phyloP scores from a whole-genome alignment of 2,888 invertebrate genomes.

The Eutolmus rufibarbis region DNA sequence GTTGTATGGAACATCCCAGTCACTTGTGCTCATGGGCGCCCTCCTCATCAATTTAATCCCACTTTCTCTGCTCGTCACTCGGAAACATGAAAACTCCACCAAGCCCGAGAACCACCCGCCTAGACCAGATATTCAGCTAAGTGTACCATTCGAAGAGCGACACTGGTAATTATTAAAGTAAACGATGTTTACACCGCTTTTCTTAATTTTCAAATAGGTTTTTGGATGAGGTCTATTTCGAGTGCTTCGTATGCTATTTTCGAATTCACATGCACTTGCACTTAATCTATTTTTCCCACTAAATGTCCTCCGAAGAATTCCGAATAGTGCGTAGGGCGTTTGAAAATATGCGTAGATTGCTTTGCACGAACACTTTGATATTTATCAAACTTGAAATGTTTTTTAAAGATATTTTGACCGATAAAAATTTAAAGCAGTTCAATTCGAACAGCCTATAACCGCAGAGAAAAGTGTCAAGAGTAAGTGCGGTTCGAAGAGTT shows the following conservation, averaged over 20 bases:
- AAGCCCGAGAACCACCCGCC: background rate
- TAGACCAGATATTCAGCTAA: background rate
- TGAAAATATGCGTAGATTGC: no score
- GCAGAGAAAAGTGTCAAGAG: no score
- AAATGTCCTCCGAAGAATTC: no score
- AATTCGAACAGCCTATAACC: no score
- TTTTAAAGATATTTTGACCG: no score
- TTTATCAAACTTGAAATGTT: no score
- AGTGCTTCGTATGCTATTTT: background rate
- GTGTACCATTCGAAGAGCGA: conserved; percentile 54
- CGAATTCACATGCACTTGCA: no score
- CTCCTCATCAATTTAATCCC: conserved; percentile 60
- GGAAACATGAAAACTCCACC: conserved; percentile 55
- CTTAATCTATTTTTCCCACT: no score
- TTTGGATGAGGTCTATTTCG: background rate
- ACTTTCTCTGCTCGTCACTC: conserved; percentile 58
- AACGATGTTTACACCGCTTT: background rate
- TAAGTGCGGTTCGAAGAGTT: no score
- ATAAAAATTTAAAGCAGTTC: no score
- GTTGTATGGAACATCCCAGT: conserved; percentile 60
- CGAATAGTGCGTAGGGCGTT: no score
- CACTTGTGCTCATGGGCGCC: conserved; percentile 59
- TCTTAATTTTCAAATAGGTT: background rate
- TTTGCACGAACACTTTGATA: no score
- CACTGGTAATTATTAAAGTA: background rate